These are phyloP conservation scores for Potorous gilbertii DNA, from an alignment of 2,797 vertebrate species.

Conservation along the genomic window DNA sequence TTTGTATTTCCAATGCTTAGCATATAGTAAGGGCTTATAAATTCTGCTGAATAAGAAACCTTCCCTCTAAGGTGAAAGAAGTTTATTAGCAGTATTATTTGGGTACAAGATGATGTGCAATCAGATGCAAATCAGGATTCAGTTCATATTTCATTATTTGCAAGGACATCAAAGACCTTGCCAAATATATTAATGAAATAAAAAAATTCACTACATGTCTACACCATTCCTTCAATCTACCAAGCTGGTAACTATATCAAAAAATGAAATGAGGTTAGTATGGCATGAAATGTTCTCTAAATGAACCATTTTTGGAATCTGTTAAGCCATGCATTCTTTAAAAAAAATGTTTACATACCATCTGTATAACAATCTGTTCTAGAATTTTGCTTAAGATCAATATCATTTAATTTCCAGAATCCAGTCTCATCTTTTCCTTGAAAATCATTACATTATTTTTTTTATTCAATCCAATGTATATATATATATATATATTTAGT, in stretches of 20 bases:
- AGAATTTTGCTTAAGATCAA: background rate
- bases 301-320: background rate
- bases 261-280: background rate
- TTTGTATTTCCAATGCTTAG: background rate
- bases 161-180: background rate
- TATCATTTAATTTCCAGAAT: background rate
- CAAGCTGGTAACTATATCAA: background rate
- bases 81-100: background rate
- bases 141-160: background rate
- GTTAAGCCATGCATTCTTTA: background rate
- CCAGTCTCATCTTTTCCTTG: background rate
- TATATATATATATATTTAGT: background rate
- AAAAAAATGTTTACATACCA: background rate
- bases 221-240: background rate
- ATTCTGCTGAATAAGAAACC: too few relatives aligned
- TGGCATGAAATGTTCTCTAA: background rate
- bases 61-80: too few relatives aligned
- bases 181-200: background rate
- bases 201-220: background rate
- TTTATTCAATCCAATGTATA: background rate
- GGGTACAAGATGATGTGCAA: background rate
- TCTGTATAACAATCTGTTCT: background rate
- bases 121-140: background rate
- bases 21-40: background rate
- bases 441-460: background rate